phyloP scores from a whole-genome alignment of 2,797 vertebrate species.

The Lepilemur septentrionalis region DNA sequence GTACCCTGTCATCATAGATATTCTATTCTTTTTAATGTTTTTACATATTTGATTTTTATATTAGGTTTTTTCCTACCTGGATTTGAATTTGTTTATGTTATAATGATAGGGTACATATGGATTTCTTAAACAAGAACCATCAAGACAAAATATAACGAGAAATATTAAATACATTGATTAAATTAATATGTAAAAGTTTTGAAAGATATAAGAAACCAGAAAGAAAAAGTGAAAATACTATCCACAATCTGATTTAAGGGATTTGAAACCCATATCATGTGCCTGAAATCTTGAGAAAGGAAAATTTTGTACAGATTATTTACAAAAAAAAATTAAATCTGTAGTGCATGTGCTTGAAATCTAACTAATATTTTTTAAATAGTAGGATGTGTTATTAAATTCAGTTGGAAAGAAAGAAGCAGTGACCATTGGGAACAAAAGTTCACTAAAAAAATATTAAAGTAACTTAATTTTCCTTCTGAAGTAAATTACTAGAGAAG shows the following conservation, averaged over 20 bases:
- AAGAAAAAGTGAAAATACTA: neutral
- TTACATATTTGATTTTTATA: neutral
- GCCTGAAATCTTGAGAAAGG: neutral
- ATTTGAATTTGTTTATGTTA: neutral
- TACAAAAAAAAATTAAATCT: neutral
- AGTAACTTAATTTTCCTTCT: neutral
- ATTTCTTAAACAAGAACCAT: neutral
- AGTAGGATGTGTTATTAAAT: neutral
- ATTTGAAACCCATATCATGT: neutral
- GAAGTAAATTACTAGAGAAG: neutral
- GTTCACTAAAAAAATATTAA: neutral
- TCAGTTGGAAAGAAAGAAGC: neutral
- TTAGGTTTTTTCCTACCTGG: neutral
- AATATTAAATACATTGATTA: neutral
- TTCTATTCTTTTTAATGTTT: neutral
- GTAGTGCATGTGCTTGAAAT: neutral
- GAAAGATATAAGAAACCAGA: neutral
- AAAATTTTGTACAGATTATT: neutral
- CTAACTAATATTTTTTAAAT: neutral
- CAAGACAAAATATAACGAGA: neutral
- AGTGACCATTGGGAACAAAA: neutral
- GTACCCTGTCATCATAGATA: neutral
- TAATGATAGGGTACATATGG: neutral
- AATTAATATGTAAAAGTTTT: neutral
- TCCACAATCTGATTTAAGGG: neutral